Evolutionary conservation across 2,888 invertebrate species (phyloP).

Genomic region (Tineola bisselliella): DNA sequence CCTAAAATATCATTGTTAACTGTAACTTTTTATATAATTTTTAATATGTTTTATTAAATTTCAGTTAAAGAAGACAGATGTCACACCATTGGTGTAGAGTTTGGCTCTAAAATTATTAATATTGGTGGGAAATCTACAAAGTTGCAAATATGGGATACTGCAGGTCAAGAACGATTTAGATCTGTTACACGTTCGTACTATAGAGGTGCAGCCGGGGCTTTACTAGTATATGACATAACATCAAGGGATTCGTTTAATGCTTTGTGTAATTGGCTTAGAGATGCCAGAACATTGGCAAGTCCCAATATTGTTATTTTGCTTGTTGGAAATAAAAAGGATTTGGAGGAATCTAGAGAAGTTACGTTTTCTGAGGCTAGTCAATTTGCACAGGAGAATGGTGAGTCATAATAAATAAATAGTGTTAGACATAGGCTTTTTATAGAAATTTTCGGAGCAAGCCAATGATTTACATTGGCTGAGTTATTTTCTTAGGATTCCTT

Average conservation of each 20-base stretch:
- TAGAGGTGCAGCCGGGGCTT: slow-evolving; percentile 90
- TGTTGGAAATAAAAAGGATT: slow-evolving; percentile 85
- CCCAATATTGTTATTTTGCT: slow-evolving; percentile 83
- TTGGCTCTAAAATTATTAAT: slow-evolving; percentile 86
- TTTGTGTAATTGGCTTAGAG: slow-evolving; percentile 84
- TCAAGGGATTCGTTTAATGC: slow-evolving; percentile 94
- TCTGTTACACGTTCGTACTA: slow-evolving; percentile 90
- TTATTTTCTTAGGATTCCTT: too few species aligned
- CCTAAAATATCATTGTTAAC: background rate
- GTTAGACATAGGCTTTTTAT: too few species aligned
- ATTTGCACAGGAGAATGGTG: slow-evolving; percentile 88
- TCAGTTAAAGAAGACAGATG: slow-evolving; percentile 84
- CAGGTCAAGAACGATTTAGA: slow-evolving; percentile 96
- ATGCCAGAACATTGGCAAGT: slow-evolving; percentile 82
- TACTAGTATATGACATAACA: slow-evolving; percentile 90
- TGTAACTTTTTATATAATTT: background rate
- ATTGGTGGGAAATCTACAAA: slow-evolving; percentile 85
- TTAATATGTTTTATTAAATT: background rate
- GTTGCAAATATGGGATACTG: slow-evolving; percentile 88
- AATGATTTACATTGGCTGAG: too few species aligned
- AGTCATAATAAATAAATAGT: slow-evolving; percentile 20
- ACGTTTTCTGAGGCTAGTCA: slow-evolving; percentile 84
- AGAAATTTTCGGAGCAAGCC: too few species aligned
- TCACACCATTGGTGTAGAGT: slow-evolving; percentile 87
- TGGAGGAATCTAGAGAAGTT: slow-evolving; percentile 83